Base-by-base conservation (phyloP, 2,113 vertebrate genomes). In the Neofelis nebulosa region DNA sequence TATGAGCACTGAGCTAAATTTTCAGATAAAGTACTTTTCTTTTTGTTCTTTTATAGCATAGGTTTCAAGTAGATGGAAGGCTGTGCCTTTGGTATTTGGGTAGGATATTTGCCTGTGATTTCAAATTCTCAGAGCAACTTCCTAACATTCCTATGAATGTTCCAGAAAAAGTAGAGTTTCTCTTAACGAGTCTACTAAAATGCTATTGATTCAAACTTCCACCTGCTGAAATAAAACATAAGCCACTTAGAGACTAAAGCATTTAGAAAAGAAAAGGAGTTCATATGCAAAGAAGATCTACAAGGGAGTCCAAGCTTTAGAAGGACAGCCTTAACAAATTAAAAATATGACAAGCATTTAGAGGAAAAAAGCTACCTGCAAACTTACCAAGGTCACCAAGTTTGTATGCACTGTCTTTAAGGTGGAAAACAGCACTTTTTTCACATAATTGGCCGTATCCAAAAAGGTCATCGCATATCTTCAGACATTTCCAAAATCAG, bases 151-250 rank as follows among this genome's bases (percentile, higher is more conserved):
- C 65, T 84, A 5, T 23, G 66, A 11, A 90, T 85, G 69, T n/a
- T 5, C 33, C 36, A 63, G 38, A 66, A 76, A 79, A 80, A 57
- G 63, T 85, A 93, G 33, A 91, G 21, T 74, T 81, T 94, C 83
- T 86, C 38, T 89, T 96, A 95, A 45, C 14, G 33, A 84, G n/a
- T 52, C 23, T 79, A 45, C 61, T 91, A 95, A 93, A 97, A 69
- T 76, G 41, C n/a, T 73, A 1, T 41, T 84, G 68, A 36, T 85
- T 69, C 31, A 82, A 33, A 86, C 38, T 52, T 74, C 41, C n/a
- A 68, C 52, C 29, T 85, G 57, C 66, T 83, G 18, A 89, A 89
- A 65, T 89, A 91, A 94, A 89, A 57, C 33, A 18, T 57, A 88
- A 93, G n/a, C 48, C 48, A 76, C 45, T 87, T 11, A 71, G 83